Base-by-base conservation (phyloP, 2,888 invertebrate species). In the Trachelus tabidus region DNA sequence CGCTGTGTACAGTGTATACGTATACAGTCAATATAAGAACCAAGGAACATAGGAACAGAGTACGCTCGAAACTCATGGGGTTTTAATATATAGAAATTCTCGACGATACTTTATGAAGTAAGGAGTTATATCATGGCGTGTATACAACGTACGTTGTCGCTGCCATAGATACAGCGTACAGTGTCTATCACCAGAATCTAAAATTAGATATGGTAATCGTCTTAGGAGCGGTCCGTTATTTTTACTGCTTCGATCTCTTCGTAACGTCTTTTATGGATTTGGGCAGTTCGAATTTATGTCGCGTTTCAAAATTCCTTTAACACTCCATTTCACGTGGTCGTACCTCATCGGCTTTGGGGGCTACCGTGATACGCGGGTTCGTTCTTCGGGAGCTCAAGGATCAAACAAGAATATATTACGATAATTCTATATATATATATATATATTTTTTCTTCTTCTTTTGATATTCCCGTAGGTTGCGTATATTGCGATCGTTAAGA, bases 161-260 rank as follows among this genome's bases (percentile, higher is more conserved):
- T 56, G 56, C 56, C 56, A 15, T 56, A 56, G 56, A 56, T 56
- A 56, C 56, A 56, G 23, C 56, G 56, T 56, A 77, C 74, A 73
- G 74, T 71, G 69, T 69, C 78, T 80, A 77, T 79, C 78, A 76
- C 82, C 79, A 80, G 80, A 83, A 83, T 83, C 83, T 85, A 79
- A 83, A 85, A 85, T 85, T 82, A 84, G 81, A 84, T 84, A 81
- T 83, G 83, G 84, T 83, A 84, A 84, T 84, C 83, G 83, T 81
- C 81, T 82, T 79, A 80, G 83, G 83, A 83, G 83, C 81, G 83
- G 82, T 82, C 83, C 83, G 83, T 84, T 85, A 84, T 81, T 82
- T 85, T 85, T 82, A 85, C 81, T 82, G 76, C 79, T 80, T 81
- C 81, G 80, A 82, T 81, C 81, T 83, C 81, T 81, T 82, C 81